These are phyloP conservation scores for Alaudala cheleensis DNA, from an alignment of 2,113 vertebrate genomes.

Conservation along the genomic window DNA sequence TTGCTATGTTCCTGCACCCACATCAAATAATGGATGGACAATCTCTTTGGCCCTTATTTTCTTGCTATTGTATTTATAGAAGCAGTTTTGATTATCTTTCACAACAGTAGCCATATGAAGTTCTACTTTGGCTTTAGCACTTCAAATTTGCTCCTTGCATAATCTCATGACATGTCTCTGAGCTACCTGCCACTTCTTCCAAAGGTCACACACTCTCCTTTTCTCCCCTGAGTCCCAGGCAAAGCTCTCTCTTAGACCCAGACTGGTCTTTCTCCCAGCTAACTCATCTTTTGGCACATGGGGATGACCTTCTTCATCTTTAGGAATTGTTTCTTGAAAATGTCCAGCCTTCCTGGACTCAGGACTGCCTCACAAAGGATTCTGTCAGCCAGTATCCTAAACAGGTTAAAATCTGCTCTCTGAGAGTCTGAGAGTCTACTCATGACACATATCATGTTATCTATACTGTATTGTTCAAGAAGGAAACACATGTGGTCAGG, in stretches of 20 bases:
- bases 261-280: fast-evolving
- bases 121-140: not conserved
- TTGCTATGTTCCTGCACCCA: fast-evolving
- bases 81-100: not conserved
- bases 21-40: not conserved
- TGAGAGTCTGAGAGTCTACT: not conserved
- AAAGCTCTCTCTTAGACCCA: not conserved
- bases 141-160: not conserved
- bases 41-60: not conserved
- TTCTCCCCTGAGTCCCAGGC: not conserved
- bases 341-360: not conserved
- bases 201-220: not conserved
- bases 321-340: not conserved
- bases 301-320: fast-evolving
- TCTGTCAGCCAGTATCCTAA: not conserved
- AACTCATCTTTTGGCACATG: fast-evolving
- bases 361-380: not conserved
- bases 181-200: not conserved
- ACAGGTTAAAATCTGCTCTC: not conserved
- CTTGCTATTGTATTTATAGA: not conserved
- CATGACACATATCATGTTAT: too few species aligned
- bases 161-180: not conserved
- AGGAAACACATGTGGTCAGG: not conserved
- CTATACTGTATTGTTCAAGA: not conserved
- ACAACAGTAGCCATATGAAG: not conserved